A percentile compares a stretch with the other conserved stretches of the same genome.
phyloP scores from a whole-genome alignment of 2,113 vertebrate genomes.

The Scortum barcoo region DNA sequence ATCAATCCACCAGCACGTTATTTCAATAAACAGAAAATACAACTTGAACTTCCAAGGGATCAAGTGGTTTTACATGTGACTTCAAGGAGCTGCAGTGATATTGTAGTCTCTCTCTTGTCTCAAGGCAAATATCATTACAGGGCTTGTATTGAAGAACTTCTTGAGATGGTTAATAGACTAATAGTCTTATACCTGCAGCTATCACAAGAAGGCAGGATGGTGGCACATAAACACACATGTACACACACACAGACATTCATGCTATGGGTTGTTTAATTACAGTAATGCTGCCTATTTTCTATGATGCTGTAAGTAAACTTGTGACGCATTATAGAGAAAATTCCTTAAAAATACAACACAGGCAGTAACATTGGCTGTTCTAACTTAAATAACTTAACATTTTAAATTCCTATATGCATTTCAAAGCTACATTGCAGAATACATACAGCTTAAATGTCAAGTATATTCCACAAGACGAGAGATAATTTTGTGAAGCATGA shows the following conservation, averaged over 20 bases:
- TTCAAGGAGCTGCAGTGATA: conserved; percentile 1
- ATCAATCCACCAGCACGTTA: conserved; percentile 15
- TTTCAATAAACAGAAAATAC: not conserved
- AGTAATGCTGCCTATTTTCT: not conserved
- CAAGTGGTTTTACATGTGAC: conserved; percentile 10
- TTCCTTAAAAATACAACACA: not conserved
- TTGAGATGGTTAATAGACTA: not conserved
- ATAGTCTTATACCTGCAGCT: not conserved
- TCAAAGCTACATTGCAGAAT: not conserved
- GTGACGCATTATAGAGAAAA: not conserved
- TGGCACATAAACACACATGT: too few relatives aligned
- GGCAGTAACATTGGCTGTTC: not conserved
- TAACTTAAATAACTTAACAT: not conserved
- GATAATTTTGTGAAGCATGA: conserved; percentile 15
- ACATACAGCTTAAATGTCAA: not conserved
- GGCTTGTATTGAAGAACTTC: not conserved
- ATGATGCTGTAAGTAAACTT: not conserved
- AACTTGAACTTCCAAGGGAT: conserved; percentile 13
- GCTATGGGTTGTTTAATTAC: not conserved
- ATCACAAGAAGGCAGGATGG: not conserved
- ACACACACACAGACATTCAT: not conserved
- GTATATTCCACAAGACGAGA: conserved; percentile 15
- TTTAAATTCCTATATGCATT: not conserved
- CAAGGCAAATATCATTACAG: not conserved
- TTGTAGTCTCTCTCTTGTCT: not conserved